phyloP scores from a whole-genome alignment of 2,797 vertebrate species.

The Rhynchonycteris naso region DNA sequence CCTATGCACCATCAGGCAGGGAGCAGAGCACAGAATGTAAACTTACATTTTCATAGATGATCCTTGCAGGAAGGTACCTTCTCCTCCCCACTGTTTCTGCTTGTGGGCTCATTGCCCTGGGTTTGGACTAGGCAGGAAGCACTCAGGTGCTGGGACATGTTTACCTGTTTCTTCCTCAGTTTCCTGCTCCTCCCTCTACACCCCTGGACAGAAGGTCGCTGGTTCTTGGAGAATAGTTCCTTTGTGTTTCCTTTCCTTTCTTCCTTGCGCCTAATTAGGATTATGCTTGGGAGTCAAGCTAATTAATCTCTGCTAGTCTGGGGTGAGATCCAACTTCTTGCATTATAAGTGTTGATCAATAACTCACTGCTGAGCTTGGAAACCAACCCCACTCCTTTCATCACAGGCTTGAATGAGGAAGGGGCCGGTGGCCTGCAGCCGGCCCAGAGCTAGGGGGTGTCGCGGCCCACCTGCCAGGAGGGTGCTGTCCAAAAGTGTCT shows the following conservation, averaged over 20 bases:
- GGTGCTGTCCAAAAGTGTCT: neutral
- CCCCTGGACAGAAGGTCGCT: constrained; percentile 5
- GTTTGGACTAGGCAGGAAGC: neutral
- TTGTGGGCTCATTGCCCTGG: neutral
- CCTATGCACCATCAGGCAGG: constrained; percentile 52
- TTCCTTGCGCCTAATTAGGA: constrained; percentile 75
- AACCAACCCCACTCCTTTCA: constrained; percentile 4
- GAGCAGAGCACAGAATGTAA: constrained; percentile 64
- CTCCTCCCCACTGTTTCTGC: neutral
- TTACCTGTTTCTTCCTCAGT: constrained; percentile 6
- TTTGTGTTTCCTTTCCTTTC: constrained; percentile 73
- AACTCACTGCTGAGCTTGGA: constrained; percentile 32
- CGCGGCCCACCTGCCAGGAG: neutral
- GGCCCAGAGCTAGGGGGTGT: neutral
- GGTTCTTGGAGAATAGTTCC: constrained; percentile 60
- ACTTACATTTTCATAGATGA: constrained; percentile 51
- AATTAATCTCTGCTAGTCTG: constrained; percentile 67
- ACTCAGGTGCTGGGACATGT: neutral
- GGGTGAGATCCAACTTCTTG: constrained; percentile 49
- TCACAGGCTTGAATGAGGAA: constrained; percentile 37
- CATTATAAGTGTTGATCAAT: constrained; percentile 68
- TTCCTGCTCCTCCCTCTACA: constrained; percentile 37
- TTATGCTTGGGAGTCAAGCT: constrained; percentile 70
- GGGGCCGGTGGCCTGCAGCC: neutral
- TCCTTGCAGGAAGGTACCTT: constrained; percentile 33